These are phyloP conservation scores for Diarsia brunnea DNA, from an alignment of 2,888 invertebrate species.

Conservation along the genomic window DNA sequence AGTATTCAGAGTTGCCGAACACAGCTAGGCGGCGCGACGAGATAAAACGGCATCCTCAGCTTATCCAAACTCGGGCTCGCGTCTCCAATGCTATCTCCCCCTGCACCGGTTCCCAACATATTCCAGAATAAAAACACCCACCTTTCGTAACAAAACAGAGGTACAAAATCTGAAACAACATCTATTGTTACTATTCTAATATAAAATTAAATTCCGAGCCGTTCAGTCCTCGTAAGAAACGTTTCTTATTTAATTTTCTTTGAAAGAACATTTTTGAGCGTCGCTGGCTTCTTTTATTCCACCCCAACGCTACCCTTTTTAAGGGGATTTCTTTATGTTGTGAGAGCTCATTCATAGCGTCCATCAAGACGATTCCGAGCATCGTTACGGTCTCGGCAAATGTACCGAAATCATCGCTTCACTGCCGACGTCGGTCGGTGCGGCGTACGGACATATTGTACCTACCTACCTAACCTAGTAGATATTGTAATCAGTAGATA, in stretches of 20 bases:
- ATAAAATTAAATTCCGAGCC: slow-evolving; percentile 63
- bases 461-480: slow-evolving; percentile 81
- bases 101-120: slow-evolving; percentile 63
- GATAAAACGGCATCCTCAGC: slow-evolving; percentile 50
- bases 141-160: slow-evolving; percentile 14
- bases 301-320: slow-evolving; percentile 90
- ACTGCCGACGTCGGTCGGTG: slow-evolving; percentile 81
- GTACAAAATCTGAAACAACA: slow-evolving; percentile 37
- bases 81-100: slow-evolving; percentile 30
- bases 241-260: slow-evolving; percentile 74
- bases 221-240: slow-evolving; percentile 60
- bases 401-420: slow-evolving; percentile 91
- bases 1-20: slow-evolving; percentile 19
- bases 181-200: slow-evolving; percentile 58
- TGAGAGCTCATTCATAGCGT: slow-evolving; percentile 92
- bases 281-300: slow-evolving; percentile 76
- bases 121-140: slow-evolving; percentile 5
- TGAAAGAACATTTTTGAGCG: slow-evolving; percentile 70
- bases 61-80: slow-evolving; percentile 38
- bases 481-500: slow-evolving; percentile 80
- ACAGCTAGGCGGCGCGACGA: slow-evolving; percentile 21
- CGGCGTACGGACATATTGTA: slow-evolving; percentile 87
- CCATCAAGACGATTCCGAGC: slow-evolving; percentile 92
- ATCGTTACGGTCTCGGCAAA: slow-evolving; percentile 92
- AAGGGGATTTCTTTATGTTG: slow-evolving; percentile 91